phyloP scores from a whole-genome alignment of 2,113 vertebrate species.

The Neolamprologus devosi region DNA sequence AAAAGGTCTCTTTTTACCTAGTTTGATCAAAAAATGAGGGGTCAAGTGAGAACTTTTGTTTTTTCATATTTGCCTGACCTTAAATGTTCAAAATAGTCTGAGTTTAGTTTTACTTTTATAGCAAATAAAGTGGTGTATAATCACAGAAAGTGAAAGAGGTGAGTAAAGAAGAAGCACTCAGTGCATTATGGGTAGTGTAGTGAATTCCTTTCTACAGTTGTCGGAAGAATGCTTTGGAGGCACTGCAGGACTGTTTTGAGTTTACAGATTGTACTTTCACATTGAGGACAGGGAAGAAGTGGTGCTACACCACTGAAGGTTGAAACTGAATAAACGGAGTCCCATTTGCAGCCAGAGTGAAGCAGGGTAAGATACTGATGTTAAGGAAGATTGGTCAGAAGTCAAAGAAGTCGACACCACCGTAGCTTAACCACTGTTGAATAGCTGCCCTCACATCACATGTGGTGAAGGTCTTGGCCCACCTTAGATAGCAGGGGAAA shows the following conservation, averaged over 20 bases:
- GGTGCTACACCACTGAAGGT: not conserved
- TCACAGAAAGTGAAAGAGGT: not conserved
- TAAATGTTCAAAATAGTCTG: not conserved
- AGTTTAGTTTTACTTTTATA: not conserved
- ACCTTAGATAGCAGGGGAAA: not conserved
- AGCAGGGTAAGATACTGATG: not conserved
- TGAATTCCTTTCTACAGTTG: not conserved
- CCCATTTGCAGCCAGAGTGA: not conserved
- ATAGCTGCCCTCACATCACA: not conserved
- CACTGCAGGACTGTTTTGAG: not conserved
- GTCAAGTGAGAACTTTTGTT: not conserved
- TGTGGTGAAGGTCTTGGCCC: not conserved
- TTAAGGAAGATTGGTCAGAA: not conserved
- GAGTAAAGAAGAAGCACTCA: not conserved
- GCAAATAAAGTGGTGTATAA: not conserved
- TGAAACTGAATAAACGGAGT: not conserved
- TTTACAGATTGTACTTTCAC: not conserved
- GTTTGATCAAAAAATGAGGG: not conserved
- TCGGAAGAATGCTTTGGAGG: not conserved
- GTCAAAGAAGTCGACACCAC: not conserved
- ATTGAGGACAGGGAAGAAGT: not conserved
- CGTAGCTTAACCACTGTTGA: not conserved
- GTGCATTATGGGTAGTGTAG: not conserved
- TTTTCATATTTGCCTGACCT: not conserved
- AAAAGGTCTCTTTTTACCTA: not conserved